These are phyloP conservation scores for Diarsia rubi DNA, from an alignment of 2,888 invertebrate species.

Conservation along the genomic window DNA sequence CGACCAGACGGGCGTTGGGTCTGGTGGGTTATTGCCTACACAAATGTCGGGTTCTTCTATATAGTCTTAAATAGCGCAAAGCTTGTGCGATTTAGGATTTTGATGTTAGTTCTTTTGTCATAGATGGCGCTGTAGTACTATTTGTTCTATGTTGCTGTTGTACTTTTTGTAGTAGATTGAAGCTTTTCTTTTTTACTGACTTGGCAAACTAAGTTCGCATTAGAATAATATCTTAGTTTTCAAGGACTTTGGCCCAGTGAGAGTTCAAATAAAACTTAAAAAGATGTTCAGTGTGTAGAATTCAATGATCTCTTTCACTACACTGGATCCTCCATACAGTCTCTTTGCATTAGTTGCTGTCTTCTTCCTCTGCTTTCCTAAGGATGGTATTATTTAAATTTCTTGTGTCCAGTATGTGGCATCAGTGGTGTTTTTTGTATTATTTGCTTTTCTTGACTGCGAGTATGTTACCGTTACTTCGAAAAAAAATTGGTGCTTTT, in stretches of 20 bases:
- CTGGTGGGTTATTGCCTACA: too few relatives aligned
- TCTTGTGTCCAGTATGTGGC: background rate
- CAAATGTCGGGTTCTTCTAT: too few relatives aligned
- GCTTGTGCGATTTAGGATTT: too few relatives aligned
- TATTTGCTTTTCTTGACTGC: background rate
- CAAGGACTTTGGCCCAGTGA: background rate
- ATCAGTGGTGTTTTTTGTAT: background rate
- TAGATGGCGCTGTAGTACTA: too few relatives aligned
- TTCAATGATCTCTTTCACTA: background rate
- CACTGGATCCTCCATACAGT: background rate
- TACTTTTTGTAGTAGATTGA: background rate
- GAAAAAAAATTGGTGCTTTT: background rate
- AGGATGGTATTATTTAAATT: background rate
- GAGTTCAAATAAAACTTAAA: background rate
- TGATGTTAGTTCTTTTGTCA: too few relatives aligned
- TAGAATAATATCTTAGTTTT: background rate
- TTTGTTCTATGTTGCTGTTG: too few relatives aligned
- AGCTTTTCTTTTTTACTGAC: background rate
- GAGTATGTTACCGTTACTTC: background rate
- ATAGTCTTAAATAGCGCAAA: too few relatives aligned
- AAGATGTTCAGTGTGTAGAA: background rate
- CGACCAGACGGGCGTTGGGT: too few relatives aligned
- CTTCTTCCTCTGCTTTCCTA: background rate
- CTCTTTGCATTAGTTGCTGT: background rate
- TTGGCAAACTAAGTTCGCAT: background rate